These are phyloP conservation scores for Dryobota labecula DNA, from an alignment of 2,888 invertebrate species.

Conservation along the genomic window DNA sequence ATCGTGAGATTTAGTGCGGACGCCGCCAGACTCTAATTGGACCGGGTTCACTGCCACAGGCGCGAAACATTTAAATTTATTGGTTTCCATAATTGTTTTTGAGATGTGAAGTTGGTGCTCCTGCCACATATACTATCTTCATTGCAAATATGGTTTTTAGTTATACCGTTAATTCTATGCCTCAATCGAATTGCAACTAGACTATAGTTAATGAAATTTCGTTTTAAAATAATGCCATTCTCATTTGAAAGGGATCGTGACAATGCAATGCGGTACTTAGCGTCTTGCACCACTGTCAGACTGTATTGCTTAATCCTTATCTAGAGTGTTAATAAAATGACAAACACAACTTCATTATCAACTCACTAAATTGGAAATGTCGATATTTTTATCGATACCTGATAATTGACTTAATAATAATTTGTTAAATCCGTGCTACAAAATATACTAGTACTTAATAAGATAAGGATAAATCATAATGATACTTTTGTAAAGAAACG, in stretches of 20 bases:
- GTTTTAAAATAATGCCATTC: constrained; percentile 15
- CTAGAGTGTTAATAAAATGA: constrained; percentile 54
- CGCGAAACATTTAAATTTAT: constrained; percentile 87
- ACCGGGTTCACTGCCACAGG: constrained; percentile 86
- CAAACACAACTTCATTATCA: constrained; percentile 57
- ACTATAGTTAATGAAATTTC: constrained; percentile 23
- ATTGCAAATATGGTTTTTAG: constrained; percentile 65
- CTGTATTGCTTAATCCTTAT: constrained; percentile 58
- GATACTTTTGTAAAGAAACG: constrained; percentile 57
- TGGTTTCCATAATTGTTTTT: constrained; percentile 88
- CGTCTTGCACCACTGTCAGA: constrained; percentile 46
- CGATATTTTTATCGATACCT: constrained; percentile 62
- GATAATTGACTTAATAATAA: constrained; percentile 65
- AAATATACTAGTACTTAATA: constrained; percentile 55
- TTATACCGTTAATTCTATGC: constrained; percentile 21
- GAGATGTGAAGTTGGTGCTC: constrained; percentile 77
- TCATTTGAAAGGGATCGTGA: constrained; percentile 41
- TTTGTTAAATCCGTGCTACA: constrained; percentile 62
- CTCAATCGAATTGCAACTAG: constrained; percentile 12
- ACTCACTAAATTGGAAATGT: constrained; percentile 61
- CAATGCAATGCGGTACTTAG: constrained; percentile 29
- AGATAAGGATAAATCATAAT: constrained; percentile 63
- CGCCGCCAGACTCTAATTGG: constrained; percentile 87
- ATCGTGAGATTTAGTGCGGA: constrained; percentile 87
- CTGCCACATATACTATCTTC: constrained; percentile 78